Evolutionary conservation across 2,888 invertebrate species (phyloP), one percentile per base, ranked within the genome.

Genomic region (Thyatira batis): DNA sequence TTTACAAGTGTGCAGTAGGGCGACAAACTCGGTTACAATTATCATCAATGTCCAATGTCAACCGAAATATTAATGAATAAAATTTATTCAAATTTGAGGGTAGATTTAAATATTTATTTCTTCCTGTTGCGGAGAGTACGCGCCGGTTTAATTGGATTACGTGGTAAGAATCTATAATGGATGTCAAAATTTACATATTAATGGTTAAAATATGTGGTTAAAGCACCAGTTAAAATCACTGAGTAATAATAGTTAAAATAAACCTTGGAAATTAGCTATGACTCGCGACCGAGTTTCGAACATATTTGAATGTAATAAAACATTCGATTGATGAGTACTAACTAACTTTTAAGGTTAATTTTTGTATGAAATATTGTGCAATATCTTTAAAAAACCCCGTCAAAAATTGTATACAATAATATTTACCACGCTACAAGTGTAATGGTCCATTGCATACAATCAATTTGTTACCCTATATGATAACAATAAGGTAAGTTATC

Each of bases 61-160:
- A 30, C 30, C 17, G 6, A 1, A 8, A 17, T 39, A 39, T 39
- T 39, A 39, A 39, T 39, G 17, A 39, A 39, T 17, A 5, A 33
- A 3, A 13, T 33, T 13, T 39, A 39, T 39, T 39, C 39, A 39
- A 39, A 39, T 39, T 39, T 39, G 17, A 17, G 39, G 39, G 39
- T 39, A 39, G 39, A 39, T n/a, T 39, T n/a, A 39, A 39, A 39
- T 39, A 39, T 39, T 39, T 39, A 39, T 39, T 39, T 39, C 39
- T 39, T 39, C 39, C 39, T 39, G 39, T 17, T 39, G 39, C 17
- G 6, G 17, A 8, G 33, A 33, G 1, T 17, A 17, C 39, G 39
- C 4, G 33, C 17, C 8, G 13, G 17, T 17, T 39, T 39, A 39
- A 39, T 39, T 39, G 39, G 39, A 39, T 39, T 39, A 39, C 39